Evolutionary conservation across 2,888 invertebrate species (phyloP), one percentile per base, ranked within the genome.

Genomic region (Camponotus fellah): DNA sequence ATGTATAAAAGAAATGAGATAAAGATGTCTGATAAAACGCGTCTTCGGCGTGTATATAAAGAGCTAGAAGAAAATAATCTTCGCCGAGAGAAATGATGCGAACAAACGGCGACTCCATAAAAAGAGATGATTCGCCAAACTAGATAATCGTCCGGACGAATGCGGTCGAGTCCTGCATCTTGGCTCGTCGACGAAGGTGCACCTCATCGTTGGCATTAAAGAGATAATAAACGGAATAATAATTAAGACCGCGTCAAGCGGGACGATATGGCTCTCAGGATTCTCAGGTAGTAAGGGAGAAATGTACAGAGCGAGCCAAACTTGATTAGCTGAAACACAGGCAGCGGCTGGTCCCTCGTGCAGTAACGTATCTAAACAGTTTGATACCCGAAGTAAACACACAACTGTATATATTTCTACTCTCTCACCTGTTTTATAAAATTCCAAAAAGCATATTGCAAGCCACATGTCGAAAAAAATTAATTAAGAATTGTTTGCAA

Each of bases 181-280:
- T 12, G 58, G 34, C 69, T 40, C 49, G 43, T 40, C n/a, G 40
- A 83, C 53, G 17, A 37, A 40, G 26, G 26, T 69, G 46, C 37
- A 56, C 65, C 69, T 37, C 71, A 34, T 76, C 81, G 60, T 53
- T 64, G 58, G 32, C 60, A 68, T 64, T 76, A 71, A 83, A 37
- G 34, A 49, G 64, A 65, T 58, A 85, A 71, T 80, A 80, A 85
- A 76, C 64, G 65, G 53, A 84, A 84, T 85, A 79, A 84, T 72
- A 85, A 84, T 84, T 84, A 85, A 80, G 69, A 80, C 17, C 72
- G 49, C n/a, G 71, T 62, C 77, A 66, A 83, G 72, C 40, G 69
- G 64, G 62, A 32, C 77, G 79, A 64, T 58, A 68, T 56, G 65
- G 56, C 40, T 43, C 32, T 26, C 17, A 26, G 40, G 43, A 64